Percentiles rank a stretch among this genome's conserved stretches.
Conservation (phyloP, 2,113 vertebrate species). For the Callionymus lyra region DNA sequence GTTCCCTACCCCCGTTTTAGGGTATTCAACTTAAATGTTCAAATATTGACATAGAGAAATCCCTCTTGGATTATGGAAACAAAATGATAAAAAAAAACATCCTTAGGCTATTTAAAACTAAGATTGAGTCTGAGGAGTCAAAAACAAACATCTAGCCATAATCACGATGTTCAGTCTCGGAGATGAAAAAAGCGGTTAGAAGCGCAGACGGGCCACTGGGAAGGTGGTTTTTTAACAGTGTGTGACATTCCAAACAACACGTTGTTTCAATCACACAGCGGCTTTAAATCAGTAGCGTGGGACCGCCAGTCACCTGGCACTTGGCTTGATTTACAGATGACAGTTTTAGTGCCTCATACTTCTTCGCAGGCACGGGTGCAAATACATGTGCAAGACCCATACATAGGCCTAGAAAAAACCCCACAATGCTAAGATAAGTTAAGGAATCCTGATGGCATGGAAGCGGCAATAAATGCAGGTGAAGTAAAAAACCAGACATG, state of each 20-base stretch:
- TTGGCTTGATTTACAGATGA: constrained; percentile 31
- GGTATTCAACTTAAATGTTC: too few species aligned
- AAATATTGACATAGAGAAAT: too few species aligned
- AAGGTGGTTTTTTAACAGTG: constrained; percentile 1
- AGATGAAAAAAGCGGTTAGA: not conserved
- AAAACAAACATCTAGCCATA: too few species aligned
- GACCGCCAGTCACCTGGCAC: constrained; percentile 35
- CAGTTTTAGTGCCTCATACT: constrained; percentile 28
- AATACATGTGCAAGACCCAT: constrained; percentile 4
- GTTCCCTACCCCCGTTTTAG: too few species aligned
- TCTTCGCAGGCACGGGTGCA: constrained; percentile 13
- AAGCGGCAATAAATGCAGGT: too few species aligned
- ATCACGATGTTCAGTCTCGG: too few species aligned
- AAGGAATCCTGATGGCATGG: too few species aligned
- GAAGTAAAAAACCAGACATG: too few species aligned
- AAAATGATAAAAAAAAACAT: too few species aligned
- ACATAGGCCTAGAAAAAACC: constrained; percentile 1
- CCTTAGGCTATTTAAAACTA: too few species aligned
- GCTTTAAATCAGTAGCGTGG: constrained; percentile 28
- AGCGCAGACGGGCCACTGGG: not conserved
- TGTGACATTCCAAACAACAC: constrained; percentile 2
- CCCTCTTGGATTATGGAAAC: too few species aligned
- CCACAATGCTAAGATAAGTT: not conserved
- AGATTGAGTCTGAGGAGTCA: too few species aligned
- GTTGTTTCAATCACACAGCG: constrained; percentile 4